phyloP scores from a whole-genome alignment of 1,140 invertebrate species.

The Sinella curviseta region DNA sequence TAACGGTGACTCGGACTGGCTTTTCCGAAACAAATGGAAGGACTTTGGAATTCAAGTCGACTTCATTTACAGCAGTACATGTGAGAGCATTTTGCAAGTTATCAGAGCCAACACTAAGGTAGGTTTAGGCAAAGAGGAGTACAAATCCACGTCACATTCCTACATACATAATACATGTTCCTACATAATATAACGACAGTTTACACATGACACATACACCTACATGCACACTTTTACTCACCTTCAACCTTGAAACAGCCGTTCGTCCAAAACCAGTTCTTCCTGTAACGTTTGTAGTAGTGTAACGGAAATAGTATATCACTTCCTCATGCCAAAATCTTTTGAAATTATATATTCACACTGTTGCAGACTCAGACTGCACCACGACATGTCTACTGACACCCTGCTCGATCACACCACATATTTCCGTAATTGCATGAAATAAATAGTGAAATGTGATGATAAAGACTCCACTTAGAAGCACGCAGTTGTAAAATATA shows the following conservation, averaged over 20 bases:
- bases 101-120: conserved; percentile 42
- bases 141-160: background rate
- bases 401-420: no score
- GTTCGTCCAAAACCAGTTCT: background rate
- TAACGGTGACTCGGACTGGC: conserved; percentile 34
- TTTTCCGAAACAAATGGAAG: conserved; percentile 47
- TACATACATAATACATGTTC: no score
- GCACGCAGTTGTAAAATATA: no score
- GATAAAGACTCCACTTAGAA: no score
- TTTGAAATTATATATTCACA: no score
- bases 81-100: conserved; percentile 35
- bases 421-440: no score
- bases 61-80: conserved; percentile 39
- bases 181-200: background rate
- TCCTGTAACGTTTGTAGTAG: background rate
- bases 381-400: no score
- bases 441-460: no score
- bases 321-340: no score
- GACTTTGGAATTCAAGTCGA: conserved; percentile 45
- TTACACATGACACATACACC: background rate
- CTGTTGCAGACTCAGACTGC: no score
- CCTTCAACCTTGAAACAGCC: conserved; percentile 68
- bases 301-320: no score
- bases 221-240: no score
- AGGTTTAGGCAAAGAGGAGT: background rate